Evolutionary conservation across 2,797 vertebrate species (phyloP).

Genomic region (Sebastes ruberrimus): DNA sequence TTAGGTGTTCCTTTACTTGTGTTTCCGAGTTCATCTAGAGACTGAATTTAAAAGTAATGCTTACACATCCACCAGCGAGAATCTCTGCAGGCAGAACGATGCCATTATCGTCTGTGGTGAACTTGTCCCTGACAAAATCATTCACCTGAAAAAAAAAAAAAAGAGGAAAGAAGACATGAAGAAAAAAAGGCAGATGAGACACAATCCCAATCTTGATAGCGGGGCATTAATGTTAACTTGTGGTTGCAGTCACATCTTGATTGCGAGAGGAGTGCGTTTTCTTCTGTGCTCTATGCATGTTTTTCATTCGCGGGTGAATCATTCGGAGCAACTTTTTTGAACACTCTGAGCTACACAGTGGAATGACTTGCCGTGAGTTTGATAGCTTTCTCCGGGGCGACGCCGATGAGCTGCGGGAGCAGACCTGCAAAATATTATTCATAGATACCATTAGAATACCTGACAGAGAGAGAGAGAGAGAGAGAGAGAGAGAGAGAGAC

Average conservation of each 20-base stretch:
- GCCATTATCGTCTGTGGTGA: constrained; percentile 87
- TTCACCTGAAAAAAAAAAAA: constrained; percentile 86
- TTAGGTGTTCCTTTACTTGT: not conserved
- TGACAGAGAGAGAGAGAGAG: constrained; percentile 35
- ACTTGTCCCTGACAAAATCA: constrained; percentile 98
- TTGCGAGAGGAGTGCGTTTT: constrained; percentile 52
- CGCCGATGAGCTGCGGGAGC: constrained; percentile 96
- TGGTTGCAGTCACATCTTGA: constrained; percentile 66
- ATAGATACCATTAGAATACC: constrained; percentile 76
- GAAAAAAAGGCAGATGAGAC: constrained; percentile 56
- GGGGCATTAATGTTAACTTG: constrained; percentile 71
- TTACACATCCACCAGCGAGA: constrained; percentile 93
- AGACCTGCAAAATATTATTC: constrained; percentile 91
- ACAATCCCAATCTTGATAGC: constrained; percentile 59
- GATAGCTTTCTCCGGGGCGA: constrained; percentile 98
- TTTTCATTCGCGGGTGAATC: constrained; percentile 65
- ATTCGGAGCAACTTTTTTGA: constrained; percentile 44
- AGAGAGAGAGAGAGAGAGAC: not conserved
- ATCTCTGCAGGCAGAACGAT: constrained; percentile 90
- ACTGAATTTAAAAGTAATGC: constrained; percentile 66
- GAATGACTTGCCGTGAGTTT: constrained; percentile 96
- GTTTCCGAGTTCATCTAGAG: constrained; percentile 23
- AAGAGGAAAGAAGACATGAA: constrained; percentile 8
- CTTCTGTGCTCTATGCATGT: constrained; percentile 42
- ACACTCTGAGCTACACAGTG: constrained; percentile 59